phyloP scores from a whole-genome alignment of 2,113 vertebrate genomes.

The Xenopus tropicalis region DNA sequence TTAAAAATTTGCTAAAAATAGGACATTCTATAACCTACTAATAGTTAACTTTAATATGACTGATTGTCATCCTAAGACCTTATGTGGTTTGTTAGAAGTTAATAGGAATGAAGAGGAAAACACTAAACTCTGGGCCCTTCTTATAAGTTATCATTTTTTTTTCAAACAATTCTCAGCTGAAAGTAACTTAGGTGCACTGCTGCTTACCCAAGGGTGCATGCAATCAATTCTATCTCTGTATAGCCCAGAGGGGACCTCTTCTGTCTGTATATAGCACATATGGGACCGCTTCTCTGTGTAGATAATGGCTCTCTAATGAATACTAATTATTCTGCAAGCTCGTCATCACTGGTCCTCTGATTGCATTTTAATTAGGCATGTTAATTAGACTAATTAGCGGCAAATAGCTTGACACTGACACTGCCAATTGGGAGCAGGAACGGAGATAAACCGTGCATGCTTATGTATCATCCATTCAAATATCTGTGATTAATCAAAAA shows the following conservation, averaged over 20 bases:
- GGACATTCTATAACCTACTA: too few species aligned
- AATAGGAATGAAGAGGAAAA: too few species aligned
- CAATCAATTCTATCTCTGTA: constrained; percentile 6
- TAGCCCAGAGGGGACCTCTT: constrained; percentile 24
- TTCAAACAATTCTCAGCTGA: background rate
- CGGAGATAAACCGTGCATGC: background rate
- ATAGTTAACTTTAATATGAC: too few species aligned
- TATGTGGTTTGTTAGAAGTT: too few species aligned
- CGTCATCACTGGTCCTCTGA: constrained; percentile 33
- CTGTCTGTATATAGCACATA: constrained; percentile 8
- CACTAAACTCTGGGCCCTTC: too few species aligned
- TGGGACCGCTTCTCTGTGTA: constrained; percentile 22
- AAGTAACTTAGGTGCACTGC: background rate
- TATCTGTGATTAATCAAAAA: too few species aligned
- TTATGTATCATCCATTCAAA: background rate
- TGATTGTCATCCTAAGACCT: too few species aligned
- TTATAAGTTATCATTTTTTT: too few species aligned
- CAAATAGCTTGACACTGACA: constrained; percentile 10
- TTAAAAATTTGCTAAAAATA: too few species aligned
- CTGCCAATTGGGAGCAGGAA: constrained; percentile 18
- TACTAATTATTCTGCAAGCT: constrained; percentile 33
- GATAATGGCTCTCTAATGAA: constrained; percentile 30
- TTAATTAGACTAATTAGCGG: constrained; percentile 40
- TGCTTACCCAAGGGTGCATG: background rate
- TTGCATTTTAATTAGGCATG: constrained; percentile 44